Percentiles rank a stretch among this genome's conserved stretches.
These are phyloP conservation scores for Sycophila texana DNA, from an alignment of 2,888 invertebrate species.

Conservation along the genomic window DNA sequence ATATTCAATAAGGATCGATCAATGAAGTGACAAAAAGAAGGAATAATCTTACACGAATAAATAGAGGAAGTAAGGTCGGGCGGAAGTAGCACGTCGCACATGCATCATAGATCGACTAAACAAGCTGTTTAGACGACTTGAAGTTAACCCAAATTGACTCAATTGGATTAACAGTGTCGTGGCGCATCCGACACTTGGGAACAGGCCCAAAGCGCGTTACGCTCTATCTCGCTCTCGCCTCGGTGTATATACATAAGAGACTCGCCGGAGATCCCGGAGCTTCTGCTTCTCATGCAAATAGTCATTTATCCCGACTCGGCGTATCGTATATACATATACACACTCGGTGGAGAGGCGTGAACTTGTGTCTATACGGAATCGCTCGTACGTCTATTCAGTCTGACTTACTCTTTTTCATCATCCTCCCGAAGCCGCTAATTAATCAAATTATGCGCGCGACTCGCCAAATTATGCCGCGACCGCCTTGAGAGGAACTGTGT, in stretches of 20 bases:
- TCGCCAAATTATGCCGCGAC: constrained; percentile 6
- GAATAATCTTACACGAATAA: constrained; percentile 42
- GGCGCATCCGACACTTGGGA: constrained; percentile 74
- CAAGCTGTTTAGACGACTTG: constrained; percentile 76
- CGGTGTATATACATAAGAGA: constrained; percentile 46
- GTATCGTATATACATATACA: not conserved
- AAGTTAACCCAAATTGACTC: constrained; percentile 75
- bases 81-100: constrained; percentile 68
- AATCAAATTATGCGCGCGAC: constrained; percentile 60
- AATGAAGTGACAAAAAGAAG: no score
- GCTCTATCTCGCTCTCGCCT: constrained; percentile 46
- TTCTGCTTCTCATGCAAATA: constrained; percentile 75
- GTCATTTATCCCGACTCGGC: constrained; percentile 56
- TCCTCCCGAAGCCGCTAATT: constrained; percentile 63
- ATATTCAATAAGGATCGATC: no score
- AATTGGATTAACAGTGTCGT: constrained; percentile 74
- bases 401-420: constrained; percentile 49
- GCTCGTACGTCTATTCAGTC: constrained; percentile 27
- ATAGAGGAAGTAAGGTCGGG: constrained; percentile 64
- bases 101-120: constrained; percentile 72
- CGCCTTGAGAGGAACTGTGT: constrained; percentile 54
- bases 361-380: not conserved
- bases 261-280: constrained; percentile 56
- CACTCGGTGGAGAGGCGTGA: constrained; percentile 4
- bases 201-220: constrained; percentile 67